These are phyloP conservation scores for Bombyx mandarina DNA, from an alignment of 1,140 invertebrate genomes.

Conservation along the genomic window DNA sequence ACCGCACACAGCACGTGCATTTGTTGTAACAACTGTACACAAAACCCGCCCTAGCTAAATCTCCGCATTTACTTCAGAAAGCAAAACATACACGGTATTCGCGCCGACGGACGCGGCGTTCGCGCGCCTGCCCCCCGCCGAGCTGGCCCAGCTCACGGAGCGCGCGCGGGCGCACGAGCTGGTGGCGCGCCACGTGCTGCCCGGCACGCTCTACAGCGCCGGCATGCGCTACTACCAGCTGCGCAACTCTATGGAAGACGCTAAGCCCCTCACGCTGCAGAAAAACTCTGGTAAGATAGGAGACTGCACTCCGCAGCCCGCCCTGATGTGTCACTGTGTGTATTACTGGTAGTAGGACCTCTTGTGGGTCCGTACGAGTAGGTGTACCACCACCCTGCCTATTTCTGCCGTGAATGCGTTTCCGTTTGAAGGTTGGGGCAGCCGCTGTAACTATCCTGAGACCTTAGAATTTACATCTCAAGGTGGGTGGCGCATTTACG, in stretches of 20 bases:
- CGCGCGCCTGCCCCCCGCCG: constrained; percentile 74
- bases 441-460: too few species aligned
- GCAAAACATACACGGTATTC: constrained; percentile 87
- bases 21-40: too few species aligned
- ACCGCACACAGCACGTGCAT: too few species aligned
- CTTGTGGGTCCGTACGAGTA: too few species aligned
- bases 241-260: constrained; percentile 79
- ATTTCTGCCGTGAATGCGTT: too few species aligned
- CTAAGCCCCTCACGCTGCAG: constrained; percentile 78
- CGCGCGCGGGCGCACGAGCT: constrained; percentile 80
- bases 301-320: background rate
- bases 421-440: too few species aligned
- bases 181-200: constrained; percentile 83
- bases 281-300: constrained; percentile 79
- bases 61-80: constrained; percentile 64
- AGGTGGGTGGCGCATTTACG: too few species aligned
- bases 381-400: too few species aligned
- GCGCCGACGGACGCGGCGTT: constrained; percentile 89
- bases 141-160: constrained; percentile 73
- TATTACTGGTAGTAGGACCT: too few species aligned
- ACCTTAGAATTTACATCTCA: too few species aligned
- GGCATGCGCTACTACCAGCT: constrained; percentile 90
- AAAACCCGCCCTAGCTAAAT: too few species aligned
- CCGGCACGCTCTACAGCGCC: constrained; percentile 83
- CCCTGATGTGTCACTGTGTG: too few species aligned